Conservation (phyloP, 2,113 vertebrate species). For the Coregonus clupeaformis region DNA sequence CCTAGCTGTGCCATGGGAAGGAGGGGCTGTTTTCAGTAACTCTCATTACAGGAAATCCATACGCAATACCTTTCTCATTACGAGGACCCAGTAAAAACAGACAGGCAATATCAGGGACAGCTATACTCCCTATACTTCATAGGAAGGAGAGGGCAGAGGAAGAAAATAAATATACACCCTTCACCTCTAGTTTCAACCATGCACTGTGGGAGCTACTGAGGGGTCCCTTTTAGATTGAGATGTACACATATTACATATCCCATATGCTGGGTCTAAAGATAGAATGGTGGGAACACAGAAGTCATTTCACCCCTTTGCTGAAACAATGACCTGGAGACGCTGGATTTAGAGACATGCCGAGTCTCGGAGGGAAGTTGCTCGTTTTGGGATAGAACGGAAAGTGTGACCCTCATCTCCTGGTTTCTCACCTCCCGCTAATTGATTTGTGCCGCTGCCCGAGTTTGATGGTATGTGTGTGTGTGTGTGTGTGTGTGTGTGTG, state of each 20-base stretch:
- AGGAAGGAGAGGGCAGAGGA: background rate
- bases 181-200: background rate
- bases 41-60: slow-evolving; percentile 74
- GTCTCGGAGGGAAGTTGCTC: slow-evolving; percentile 66
- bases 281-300: slow-evolving; percentile 28
- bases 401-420: slow-evolving; percentile 72
- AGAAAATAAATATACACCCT: background rate
- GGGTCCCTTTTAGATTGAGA: background rate
- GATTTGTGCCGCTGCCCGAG: slow-evolving; percentile 64
- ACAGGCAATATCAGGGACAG: slow-evolving; percentile 29
- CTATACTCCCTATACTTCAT: slow-evolving; percentile 16
- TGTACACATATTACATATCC: background rate
- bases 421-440: slow-evolving; percentile 73
- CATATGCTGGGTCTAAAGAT: background rate
- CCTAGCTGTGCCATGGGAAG: slow-evolving; percentile 27
- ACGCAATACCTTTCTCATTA: too few relatives aligned
- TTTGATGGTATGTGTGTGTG: slow-evolving; percentile 40
- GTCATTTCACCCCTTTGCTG: slow-evolving; percentile 51
- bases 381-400: slow-evolving; percentile 64
- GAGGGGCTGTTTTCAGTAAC: slow-evolving; percentile 45
- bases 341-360: slow-evolving; percentile 63
- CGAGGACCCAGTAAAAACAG: slow-evolving; percentile 50
- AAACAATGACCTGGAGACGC: slow-evolving; percentile 68
- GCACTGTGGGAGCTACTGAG: background rate
- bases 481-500: slow-evolving; percentile 15